These are phyloP conservation scores for Cylindroiulus punctatus DNA, from an alignment of 2,888 invertebrate species.

Conservation along the genomic window DNA sequence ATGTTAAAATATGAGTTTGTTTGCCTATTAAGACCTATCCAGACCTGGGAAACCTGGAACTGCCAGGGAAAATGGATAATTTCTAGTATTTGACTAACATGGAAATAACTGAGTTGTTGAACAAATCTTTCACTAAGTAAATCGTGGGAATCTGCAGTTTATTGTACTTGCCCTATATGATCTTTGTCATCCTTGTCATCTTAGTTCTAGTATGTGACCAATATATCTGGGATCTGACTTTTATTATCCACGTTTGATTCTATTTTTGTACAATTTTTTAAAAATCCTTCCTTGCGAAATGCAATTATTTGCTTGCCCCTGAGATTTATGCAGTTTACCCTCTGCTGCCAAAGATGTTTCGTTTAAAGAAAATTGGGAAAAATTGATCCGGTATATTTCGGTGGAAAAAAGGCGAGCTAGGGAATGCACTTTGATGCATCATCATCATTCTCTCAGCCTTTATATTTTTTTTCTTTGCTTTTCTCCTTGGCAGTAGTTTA, in stretches of 20 bases:
- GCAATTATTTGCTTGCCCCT: conserved; percentile 47
- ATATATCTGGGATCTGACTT: neutral
- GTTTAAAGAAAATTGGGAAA: conserved; percentile 47
- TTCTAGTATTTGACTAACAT: no score
- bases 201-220: no score
- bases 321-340: conserved; percentile 47
- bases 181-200: no score
- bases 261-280: neutral
- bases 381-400: conserved; percentile 37
- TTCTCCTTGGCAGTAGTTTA: conserved; percentile 30
- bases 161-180: no score
- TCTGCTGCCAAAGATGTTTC: conserved; percentile 45
- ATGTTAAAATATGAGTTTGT: no score
- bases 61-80: no score
- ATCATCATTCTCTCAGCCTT: conserved; percentile 23
- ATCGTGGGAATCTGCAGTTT: no score
- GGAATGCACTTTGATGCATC: conserved; percentile 47
- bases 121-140: no score
- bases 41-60: no score
- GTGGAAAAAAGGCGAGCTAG: conserved; percentile 28
- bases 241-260: neutral
- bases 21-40: no score
- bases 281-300: conserved; percentile 10
- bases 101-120: no score
- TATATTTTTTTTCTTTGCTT: neutral